These are phyloP conservation scores for Bhutanitis thaidina DNA, from an alignment of 2,888 invertebrate genomes.

Conservation along the genomic window DNA sequence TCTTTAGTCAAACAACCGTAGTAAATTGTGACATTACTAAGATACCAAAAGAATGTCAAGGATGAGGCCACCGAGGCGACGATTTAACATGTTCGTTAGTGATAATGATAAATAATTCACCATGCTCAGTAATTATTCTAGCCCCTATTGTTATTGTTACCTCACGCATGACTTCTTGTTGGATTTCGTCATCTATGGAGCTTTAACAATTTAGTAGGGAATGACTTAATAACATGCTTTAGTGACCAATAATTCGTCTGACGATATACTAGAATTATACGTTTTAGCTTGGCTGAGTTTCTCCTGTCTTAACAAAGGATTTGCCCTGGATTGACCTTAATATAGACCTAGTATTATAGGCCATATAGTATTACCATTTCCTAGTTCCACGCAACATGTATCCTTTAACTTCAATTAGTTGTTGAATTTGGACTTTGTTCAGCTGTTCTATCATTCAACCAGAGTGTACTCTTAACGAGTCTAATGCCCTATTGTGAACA, in stretches of 20 bases:
- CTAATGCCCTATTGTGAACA: too few species aligned
- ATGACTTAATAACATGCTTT: neutral
- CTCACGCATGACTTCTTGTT: constrained; percentile 21
- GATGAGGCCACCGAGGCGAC: constrained; percentile 35
- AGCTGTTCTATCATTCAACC: too few species aligned
- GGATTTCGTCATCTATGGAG: neutral
- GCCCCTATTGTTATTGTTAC: constrained; percentile 34
- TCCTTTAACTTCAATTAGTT: too few species aligned
- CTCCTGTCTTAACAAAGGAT: too few species aligned
- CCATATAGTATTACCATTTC: neutral
- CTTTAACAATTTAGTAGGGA: neutral
- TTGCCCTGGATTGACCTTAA: too few species aligned
- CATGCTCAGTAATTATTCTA: constrained; percentile 34
- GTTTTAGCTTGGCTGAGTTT: too few species aligned
- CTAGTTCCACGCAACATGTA: too few species aligned
- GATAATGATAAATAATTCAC: constrained; percentile 41
- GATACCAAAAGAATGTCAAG: constrained; percentile 60
- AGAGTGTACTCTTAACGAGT: too few species aligned
- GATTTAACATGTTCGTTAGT: constrained; percentile 50
- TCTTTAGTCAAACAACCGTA: constrained; percentile 8
- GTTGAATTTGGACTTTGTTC: too few species aligned
- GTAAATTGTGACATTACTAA: constrained; percentile 31
- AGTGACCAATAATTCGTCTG: too few species aligned
- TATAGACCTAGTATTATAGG: too few species aligned
- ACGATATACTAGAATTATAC: too few species aligned